Evolutionary conservation across 1,140 invertebrate genomes (phyloP), one percentile per base, ranked within the genome.

Genomic region (Drosophila bocki): DNA sequence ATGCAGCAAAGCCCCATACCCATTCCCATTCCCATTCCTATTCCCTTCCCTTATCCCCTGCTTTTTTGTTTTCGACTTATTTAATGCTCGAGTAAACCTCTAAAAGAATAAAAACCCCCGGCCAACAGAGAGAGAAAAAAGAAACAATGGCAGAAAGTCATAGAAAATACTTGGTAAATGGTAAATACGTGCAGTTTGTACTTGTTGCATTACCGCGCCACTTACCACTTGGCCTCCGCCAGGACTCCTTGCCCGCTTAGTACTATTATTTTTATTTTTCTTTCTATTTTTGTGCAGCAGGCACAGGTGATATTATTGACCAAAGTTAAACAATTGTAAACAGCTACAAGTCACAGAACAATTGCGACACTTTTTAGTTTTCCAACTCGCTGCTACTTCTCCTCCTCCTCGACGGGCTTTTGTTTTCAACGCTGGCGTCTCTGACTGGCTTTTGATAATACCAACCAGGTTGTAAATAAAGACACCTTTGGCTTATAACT

Each of bases 21-120:
- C 45, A 48, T n/a, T 29, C 47, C 47, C 47, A 15, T 26, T 53
- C 17, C 39, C 17, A 15, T 7, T 44, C 39, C 59, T 51, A 17
- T 26, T 26, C 15, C 48, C 35, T 35, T 54, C 29, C 15, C 48
- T 12, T 35, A 32, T 54, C 29, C 33, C 11, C 37, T 15, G 7
- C 37, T 12, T 32, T 75, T 13, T 72, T 62, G 47, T 48, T 67
- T 84, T 82, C 78, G 78, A 85, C 82, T 91, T 85, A 76, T 90
- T 90, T 90, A 90, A 91, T 90, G 81, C 86, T 77, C 71, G 71
- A 82, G 82, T 85, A 90, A 90, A 85, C 70, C 86, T 85, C 75
- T 75, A 74, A 83, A 42, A 51, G 62, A 57, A 60, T 54, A 47
- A 59, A 81, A 81, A 51, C 22, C 42, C 69, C 57, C 63, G 41